A percentile compares a stretch with the other conserved stretches of the same genome.
These are phyloP conservation scores for Oeneis ivallda DNA, from an alignment of 2,888 invertebrate genomes.

Conservation along the genomic window DNA sequence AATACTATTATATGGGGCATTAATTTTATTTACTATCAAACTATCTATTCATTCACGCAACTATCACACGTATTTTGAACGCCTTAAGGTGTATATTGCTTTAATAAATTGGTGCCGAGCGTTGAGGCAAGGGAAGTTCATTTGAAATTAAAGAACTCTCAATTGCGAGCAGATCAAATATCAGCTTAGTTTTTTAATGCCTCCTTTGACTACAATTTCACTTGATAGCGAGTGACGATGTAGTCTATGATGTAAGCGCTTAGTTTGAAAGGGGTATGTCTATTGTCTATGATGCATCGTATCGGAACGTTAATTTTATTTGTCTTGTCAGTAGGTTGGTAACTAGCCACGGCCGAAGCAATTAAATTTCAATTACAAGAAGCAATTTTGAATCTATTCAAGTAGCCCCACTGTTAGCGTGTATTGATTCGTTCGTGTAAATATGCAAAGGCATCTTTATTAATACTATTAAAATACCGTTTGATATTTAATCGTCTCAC, in stretches of 20 bases:
- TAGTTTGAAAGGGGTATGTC: too few species aligned
- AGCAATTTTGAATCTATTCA: too few species aligned
- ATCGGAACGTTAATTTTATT: too few species aligned
- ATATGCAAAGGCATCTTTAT: too few species aligned
- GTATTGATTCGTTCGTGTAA: too few species aligned
- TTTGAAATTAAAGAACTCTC: neutral
- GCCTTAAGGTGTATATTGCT: slow-evolving; percentile 19
- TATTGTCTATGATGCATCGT: too few species aligned
- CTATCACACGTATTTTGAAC: slow-evolving; percentile 11
- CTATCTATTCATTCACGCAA: slow-evolving; percentile 13
- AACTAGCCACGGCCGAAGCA: too few species aligned
- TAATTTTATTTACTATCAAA: neutral
- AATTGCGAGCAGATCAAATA: neutral
- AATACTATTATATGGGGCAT: slow-evolving; percentile 1
- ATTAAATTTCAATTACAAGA: too few species aligned
- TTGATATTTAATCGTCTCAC: neutral
- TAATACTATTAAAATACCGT: neutral
- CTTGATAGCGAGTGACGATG: too few species aligned
- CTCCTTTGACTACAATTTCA: too few species aligned
- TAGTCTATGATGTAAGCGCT: too few species aligned
- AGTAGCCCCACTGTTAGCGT: neutral
- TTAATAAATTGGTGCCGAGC: slow-evolving; percentile 19
- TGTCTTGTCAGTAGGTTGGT: too few species aligned
- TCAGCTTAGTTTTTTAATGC: neutral
- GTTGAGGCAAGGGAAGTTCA: slow-evolving; percentile 28